Evolutionary conservation across 2,113 vertebrate genomes (phyloP), one percentile per base, ranked within the genome.

Genomic region (Bambusicola thoracicus): DNA sequence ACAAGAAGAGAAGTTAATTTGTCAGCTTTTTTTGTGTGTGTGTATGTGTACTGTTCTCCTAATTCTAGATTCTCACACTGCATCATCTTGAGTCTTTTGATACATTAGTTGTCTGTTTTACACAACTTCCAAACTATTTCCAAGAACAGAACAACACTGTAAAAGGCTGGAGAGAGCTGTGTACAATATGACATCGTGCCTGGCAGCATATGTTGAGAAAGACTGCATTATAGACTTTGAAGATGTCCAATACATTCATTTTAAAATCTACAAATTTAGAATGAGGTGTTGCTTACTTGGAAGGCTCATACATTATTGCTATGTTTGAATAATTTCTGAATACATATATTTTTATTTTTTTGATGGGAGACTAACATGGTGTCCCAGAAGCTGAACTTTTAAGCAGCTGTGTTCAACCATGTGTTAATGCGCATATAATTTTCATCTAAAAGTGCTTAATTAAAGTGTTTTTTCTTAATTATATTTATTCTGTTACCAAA

Each of bases 401-500:
- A 34, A 82, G 8, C 43, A 85, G 27, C 24, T 86, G 2, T 84
- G 8, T 85, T 80, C 32, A 56, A 10, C 25, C 2, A 1, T 41
- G 20, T 79, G 29, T 89, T 72, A 41, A 34, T 62, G 46, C 10
- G 7, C 16, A 18, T 65, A 27, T 2, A 51, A 62, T 5, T 59
- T 78, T 56, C 69, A 8, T 30, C 16, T 84, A 40, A 91, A 93
- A 82, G 19, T 4, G 32, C 55, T 78, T 76, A 81, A 75, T 72
- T 44, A 41, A 90, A 30, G 40, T 87, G 76, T 74, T 72, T 67
- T 68, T 59, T 80, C 55, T 83, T 76, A 68, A 72, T 87, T 44
- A n/a, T 73, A 16, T 96, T 32, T 90, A 41, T 88, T 96, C n/a
- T 92, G 12, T 84, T 92, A 24, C 41, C 44, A 74, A 62, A 75